Percentiles rank a stretch among this genome's conserved stretches.
Evolutionary conservation across 2,888 invertebrate genomes (phyloP).

Genomic region (Macaria notata): DNA sequence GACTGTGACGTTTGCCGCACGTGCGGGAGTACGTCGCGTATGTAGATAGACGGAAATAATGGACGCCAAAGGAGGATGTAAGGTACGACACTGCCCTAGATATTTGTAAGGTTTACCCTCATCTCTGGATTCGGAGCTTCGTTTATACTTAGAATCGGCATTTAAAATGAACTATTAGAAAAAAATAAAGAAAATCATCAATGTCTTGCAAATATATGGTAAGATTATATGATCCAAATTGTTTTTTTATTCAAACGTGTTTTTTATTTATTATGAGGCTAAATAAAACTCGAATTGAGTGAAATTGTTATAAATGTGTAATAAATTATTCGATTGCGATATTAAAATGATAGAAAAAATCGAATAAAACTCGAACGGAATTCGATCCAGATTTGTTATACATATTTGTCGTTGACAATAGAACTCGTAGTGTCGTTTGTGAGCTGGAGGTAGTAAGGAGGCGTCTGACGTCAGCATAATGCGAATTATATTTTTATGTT

Average conservation of each 20-base stretch:
- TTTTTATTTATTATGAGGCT: constrained; percentile 12
- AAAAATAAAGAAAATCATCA: no score
- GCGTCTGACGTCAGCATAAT: constrained; percentile 25
- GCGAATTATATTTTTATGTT: constrained; percentile 16
- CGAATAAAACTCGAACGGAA: constrained; percentile 20
- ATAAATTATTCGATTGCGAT: background rate
- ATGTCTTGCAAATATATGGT: no score
- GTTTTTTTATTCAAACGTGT: constrained; percentile 8
- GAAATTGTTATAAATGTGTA: background rate
- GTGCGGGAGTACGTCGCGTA: no score
- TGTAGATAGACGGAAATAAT: no score
- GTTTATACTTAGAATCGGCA: background rate
- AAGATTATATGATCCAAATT: constrained; percentile 8
- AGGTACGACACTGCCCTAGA: constrained; percentile 56
- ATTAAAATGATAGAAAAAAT: background rate
- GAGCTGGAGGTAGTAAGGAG: constrained; percentile 9
- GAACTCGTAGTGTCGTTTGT: constrained; percentile 24
- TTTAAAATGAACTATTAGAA: no score
- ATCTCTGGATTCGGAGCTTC: constrained; percentile 44
- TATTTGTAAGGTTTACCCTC: constrained; percentile 36
- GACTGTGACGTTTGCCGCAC: no score
- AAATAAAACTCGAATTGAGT: constrained; percentile 12
- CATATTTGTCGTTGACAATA: constrained; percentile 26
- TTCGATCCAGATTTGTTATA: constrained; percentile 25
- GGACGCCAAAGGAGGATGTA: constrained; percentile 23